phyloP scores from a whole-genome alignment of 2,113 vertebrate species.

The Thoracochromis brauschi region DNA sequence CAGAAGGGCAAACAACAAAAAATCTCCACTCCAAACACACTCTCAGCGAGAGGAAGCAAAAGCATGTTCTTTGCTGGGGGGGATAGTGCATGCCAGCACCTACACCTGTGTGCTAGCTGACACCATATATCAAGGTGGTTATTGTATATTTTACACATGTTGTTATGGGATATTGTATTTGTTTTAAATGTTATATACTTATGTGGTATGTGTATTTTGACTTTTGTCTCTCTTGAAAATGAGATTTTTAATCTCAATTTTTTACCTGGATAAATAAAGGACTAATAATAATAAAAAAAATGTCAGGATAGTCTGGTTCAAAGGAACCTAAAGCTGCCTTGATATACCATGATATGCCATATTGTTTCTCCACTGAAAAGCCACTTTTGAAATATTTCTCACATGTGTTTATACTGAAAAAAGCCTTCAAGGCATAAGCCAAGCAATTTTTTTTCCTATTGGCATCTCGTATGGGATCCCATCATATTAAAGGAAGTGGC shows the following conservation, averaged over 20 bases:
- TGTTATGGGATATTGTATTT: not conserved
- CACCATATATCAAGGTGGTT: not conserved
- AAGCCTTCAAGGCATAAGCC: not conserved
- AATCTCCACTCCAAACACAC: conserved; percentile 28
- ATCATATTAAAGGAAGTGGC: not conserved
- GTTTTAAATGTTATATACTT: not conserved
- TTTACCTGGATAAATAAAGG: not conserved
- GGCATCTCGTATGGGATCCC: not conserved
- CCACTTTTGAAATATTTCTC: not conserved
- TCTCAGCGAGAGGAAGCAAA: not conserved
- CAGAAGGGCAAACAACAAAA: conserved; percentile 23
- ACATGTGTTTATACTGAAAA: not conserved
- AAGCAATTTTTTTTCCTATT: not conserved
- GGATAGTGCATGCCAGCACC: conserved; percentile 41
- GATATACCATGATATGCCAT: not conserved
- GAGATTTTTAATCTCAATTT: not conserved
- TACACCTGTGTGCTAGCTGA: conserved; percentile 42
- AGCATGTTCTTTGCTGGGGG: conserved; percentile 28
- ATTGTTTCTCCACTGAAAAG: not conserved
- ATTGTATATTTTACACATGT: not conserved
- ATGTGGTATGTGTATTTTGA: not conserved
- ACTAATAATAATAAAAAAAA: not conserved
- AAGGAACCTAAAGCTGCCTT: not conserved
- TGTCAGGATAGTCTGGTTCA: not conserved
- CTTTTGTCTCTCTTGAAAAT: not conserved